phyloP scores from a whole-genome alignment of 2,113 vertebrate species.

The Tachycineta bicolor region DNA sequence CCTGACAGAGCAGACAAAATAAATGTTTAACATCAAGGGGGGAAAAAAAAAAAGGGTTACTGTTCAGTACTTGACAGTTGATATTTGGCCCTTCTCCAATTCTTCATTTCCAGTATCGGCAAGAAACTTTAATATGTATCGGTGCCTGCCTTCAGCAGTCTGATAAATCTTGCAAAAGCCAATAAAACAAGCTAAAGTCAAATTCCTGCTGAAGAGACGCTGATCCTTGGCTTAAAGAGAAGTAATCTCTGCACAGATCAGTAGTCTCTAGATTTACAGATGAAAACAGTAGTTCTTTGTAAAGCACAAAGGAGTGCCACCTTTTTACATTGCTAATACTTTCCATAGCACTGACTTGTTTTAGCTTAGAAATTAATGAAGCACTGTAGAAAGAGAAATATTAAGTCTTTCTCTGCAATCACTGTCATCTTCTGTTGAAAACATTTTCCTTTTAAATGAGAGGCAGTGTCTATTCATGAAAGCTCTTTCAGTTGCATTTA shows the following conservation, averaged over 20 bases:
- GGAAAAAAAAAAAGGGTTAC: conserved; percentile 8
- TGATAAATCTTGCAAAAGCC: conserved; percentile 63
- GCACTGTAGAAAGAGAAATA: conserved; percentile 21
- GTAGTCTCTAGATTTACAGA: conserved; percentile 63
- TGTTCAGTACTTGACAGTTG: conserved; percentile 29
- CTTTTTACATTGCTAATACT: conserved; percentile 35
- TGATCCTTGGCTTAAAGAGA: conserved; percentile 72
- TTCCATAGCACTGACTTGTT: conserved; percentile 24
- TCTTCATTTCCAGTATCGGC: conserved; percentile 43
- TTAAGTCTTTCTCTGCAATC: conserved; percentile 48
- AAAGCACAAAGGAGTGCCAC: conserved; percentile 45
- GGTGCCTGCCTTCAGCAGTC: conserved; percentile 58
- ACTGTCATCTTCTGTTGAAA: conserved; percentile 25
- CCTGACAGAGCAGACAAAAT: conserved; percentile 38
- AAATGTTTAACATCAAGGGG: conserved; percentile 52
- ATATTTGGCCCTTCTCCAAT: not conserved
- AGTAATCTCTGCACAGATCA: conserved; percentile 66
- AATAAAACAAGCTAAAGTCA: conserved; percentile 64
- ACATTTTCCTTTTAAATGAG: conserved; percentile 59
- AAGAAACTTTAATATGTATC: conserved; percentile 68
- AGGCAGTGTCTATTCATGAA: conserved; percentile 23
- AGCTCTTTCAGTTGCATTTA: conserved; percentile 5
- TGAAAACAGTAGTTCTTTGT: conserved; percentile 68
- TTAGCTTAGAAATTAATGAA: conserved; percentile 45
- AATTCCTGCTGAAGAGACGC: conserved; percentile 65